A percentile compares a stretch with the other conserved stretches of the same genome.
Conservation (phyloP, 1,140 invertebrate genomes). For the Heliconius himera region DNA sequence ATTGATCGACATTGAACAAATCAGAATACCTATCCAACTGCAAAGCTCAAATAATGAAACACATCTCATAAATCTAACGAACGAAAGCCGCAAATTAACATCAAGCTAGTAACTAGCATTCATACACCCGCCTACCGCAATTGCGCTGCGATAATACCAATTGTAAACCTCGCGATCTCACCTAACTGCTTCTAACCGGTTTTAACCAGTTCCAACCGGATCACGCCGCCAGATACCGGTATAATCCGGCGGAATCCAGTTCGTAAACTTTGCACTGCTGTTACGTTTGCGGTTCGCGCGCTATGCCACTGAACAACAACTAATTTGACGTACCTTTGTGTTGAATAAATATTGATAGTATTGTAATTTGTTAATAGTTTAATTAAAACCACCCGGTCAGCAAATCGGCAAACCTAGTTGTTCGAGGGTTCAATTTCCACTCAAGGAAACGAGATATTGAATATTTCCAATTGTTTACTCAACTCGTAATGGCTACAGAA, state of each 20-base stretch:
- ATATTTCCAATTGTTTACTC: too few species aligned
- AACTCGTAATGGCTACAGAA: too few species aligned
- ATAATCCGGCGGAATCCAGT: conserved; percentile 67
- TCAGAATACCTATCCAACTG: not conserved
- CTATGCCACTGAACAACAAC: conserved; percentile 47
- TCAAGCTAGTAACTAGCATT: conserved; percentile 43
- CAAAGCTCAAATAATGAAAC: not conserved
- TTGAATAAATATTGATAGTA: not conserved
- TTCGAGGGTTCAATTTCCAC: too few species aligned
- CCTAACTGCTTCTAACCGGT: conserved; percentile 66
- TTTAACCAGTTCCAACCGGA: conserved; percentile 44
- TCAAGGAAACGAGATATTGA: too few species aligned
- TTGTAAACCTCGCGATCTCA: conserved; percentile 55
- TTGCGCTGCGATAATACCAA: conserved; percentile 48
- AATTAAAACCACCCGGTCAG: too few species aligned
- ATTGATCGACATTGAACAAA: not conserved
- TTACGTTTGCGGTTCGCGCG: conserved; percentile 63
- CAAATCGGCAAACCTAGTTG: too few species aligned
- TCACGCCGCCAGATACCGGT: conserved; percentile 47
- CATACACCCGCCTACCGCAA: conserved; percentile 41
- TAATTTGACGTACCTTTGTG: conserved; percentile 33
- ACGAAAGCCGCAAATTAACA: conserved; percentile 44
- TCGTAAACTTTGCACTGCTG: conserved; percentile 66
- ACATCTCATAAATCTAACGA: conserved; percentile 14
- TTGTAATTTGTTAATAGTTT: too few species aligned